These are phyloP conservation scores for Ciconia stormi DNA, from an alignment of 2,113 vertebrate species.

Conservation along the genomic window DNA sequence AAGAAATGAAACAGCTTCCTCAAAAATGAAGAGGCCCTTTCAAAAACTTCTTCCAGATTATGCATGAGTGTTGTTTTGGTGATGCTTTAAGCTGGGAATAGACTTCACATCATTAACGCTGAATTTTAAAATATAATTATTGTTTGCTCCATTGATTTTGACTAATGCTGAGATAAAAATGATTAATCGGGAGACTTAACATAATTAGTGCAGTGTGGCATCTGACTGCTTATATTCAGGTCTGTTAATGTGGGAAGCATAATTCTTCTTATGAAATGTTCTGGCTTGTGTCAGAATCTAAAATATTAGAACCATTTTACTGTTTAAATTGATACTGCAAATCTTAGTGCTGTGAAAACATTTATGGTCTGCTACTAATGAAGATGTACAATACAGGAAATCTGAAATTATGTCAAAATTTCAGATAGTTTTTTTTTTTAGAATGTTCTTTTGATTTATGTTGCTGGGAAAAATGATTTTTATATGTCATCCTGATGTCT, in stretches of 20 bases:
- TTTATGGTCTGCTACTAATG: background rate
- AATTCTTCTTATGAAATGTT: background rate
- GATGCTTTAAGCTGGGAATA: background rate
- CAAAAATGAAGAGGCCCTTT: background rate
- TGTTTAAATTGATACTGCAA: background rate
- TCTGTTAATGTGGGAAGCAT: background rate
- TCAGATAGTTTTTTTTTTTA: background rate
- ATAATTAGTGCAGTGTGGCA: slow-evolving; percentile 11
- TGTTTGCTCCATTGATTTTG: slow-evolving; percentile 40
- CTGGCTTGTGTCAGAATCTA: background rate
- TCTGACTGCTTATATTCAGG: background rate
- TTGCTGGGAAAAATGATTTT: background rate
- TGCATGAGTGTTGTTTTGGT: background rate
- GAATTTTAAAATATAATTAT: background rate
- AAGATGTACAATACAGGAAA: background rate
- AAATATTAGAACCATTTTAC: background rate
- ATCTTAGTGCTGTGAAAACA: background rate
- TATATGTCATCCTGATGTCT: background rate
- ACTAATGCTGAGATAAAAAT: slow-evolving; percentile 38
- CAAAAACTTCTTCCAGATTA: background rate
- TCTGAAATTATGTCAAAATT: background rate
- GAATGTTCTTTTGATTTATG: background rate
- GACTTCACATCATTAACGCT: background rate
- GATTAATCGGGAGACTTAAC: slow-evolving; percentile 1
- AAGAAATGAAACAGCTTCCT: background rate